Percentiles rank a stretch among this genome's conserved stretches.
Evolutionary conservation across 2,797 vertebrate species (phyloP).

Genomic region (Meriones psammophilus): DNA sequence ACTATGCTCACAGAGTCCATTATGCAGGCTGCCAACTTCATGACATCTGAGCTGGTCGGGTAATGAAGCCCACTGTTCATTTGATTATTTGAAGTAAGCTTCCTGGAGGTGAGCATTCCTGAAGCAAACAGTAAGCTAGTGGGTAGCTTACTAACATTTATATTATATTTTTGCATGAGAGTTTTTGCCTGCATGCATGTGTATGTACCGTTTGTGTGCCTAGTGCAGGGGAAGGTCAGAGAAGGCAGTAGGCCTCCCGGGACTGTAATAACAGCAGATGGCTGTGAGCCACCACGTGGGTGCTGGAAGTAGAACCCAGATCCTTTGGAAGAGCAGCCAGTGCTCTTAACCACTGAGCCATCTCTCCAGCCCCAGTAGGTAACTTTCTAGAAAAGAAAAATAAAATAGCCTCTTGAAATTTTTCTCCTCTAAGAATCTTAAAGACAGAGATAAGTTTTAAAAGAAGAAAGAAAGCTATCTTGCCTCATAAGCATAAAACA

Average conservation of each 20-base stretch:
- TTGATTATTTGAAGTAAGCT: constrained; percentile 32
- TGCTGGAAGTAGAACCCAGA: neutral
- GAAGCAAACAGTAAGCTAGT: constrained; percentile 26
- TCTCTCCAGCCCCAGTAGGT: neutral
- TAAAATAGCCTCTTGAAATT: constrained; percentile 12
- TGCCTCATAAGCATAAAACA: constrained; percentile 61
- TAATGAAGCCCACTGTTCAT: neutral
- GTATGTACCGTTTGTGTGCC: neutral
- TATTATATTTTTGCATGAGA: constrained; percentile 3
- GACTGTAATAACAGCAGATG: neutral
- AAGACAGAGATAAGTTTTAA: constrained; percentile 45
- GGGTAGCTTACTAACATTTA: neutral
- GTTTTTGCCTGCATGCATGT: neutral
- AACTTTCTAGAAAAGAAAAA: neutral
- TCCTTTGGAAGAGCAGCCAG: neutral
- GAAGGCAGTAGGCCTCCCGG: neutral
- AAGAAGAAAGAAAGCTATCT: constrained; percentile 24
- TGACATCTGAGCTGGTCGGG: neutral
- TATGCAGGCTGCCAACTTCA: neutral
- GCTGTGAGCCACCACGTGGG: neutral
- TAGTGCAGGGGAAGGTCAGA: neutral
- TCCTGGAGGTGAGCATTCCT: neutral
- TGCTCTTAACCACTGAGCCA: neutral
- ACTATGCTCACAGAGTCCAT: neutral
- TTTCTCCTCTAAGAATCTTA: constrained; percentile 41